A percentile compares a stretch with the other conserved stretches of the same genome.
Conservation (phyloP, 2,797 vertebrate species). For the Apogon talboti region DNA sequence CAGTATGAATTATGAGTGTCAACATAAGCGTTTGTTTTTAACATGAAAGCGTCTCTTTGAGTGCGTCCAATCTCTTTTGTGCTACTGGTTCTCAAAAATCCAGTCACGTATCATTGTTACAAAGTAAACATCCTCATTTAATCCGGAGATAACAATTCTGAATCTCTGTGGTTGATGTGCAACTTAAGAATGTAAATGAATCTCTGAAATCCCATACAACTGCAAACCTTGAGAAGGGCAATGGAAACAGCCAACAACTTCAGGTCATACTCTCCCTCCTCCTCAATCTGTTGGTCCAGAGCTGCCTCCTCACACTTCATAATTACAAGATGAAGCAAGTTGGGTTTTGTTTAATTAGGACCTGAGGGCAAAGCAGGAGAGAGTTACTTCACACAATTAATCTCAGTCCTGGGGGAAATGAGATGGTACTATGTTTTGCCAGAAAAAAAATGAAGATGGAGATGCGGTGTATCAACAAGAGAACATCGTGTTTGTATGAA, state of each 20-base stretch:
- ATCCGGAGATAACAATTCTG: slow-evolving; percentile 26
- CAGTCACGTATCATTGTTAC: neutral
- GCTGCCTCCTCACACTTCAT: slow-evolving; percentile 48
- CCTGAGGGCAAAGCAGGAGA: slow-evolving; percentile 55
- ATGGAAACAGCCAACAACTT: slow-evolving; percentile 21
- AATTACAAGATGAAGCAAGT: slow-evolving; percentile 57
- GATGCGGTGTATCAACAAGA: slow-evolving; percentile 30
- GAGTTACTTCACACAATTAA: slow-evolving; percentile 50
- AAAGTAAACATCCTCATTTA: slow-evolving; percentile 33
- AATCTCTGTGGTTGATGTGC: slow-evolving; percentile 26
- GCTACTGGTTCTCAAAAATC: slow-evolving; percentile 13
- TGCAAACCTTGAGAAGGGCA: slow-evolving; percentile 28
- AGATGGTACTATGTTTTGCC: slow-evolving; percentile 11
- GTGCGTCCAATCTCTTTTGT: slow-evolving; percentile 4
- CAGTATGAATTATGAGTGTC: slow-evolving; percentile 31
- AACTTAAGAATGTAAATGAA: slow-evolving; percentile 38
- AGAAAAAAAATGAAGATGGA: neutral
- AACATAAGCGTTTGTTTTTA: slow-evolving; percentile 25
- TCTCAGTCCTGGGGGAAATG: slow-evolving; percentile 20
- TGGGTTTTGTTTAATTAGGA: slow-evolving; percentile 73
- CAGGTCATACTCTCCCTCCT: slow-evolving; percentile 16
- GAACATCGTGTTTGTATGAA: slow-evolving; percentile 27
- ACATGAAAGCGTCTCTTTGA: slow-evolving; percentile 20
- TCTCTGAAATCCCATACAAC: slow-evolving; percentile 6
- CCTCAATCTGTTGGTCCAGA: slow-evolving; percentile 45